Conservation (phyloP, 2,113 vertebrate genomes). For the Dipodomys spectabilis region DNA sequence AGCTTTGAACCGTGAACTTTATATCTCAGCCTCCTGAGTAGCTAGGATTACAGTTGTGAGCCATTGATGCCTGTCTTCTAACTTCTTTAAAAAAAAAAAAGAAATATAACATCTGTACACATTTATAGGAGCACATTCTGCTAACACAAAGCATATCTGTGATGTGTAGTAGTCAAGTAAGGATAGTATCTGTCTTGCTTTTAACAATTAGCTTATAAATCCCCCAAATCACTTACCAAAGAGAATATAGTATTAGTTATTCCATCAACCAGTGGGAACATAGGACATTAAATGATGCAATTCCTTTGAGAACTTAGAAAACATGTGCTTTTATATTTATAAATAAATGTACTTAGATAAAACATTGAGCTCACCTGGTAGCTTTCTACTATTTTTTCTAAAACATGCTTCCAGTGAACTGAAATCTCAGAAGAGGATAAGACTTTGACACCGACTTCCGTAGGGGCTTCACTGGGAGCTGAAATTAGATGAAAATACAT, state of each 20-base stretch:
- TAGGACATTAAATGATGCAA: not conserved
- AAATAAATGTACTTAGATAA: not conserved
- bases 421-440: constrained; percentile 93
- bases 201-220: not conserved
- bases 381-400: constrained; percentile 90
- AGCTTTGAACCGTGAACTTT: too few relatives aligned
- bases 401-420: constrained; percentile 91
- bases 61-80: too few relatives aligned
- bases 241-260: not conserved
- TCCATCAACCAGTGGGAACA: not conserved
- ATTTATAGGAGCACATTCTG: not conserved
- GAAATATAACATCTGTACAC: not conserved
- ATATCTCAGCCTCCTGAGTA: too few relatives aligned
- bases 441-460: constrained; percentile 85
- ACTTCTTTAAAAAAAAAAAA: too few relatives aligned
- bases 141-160: too few relatives aligned
- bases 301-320: constrained; percentile 31
- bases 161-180: not conserved
- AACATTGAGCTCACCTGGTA: constrained; percentile 91
- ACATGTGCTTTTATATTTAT: not conserved
- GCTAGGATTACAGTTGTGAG: too few relatives aligned
- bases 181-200: not conserved
- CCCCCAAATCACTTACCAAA: not conserved
- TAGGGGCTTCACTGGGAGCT: constrained; percentile 93
- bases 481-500: constrained; percentile 65